Conservation (phyloP, 1,140 invertebrate genomes). For the Coptotermes formosanus region DNA sequence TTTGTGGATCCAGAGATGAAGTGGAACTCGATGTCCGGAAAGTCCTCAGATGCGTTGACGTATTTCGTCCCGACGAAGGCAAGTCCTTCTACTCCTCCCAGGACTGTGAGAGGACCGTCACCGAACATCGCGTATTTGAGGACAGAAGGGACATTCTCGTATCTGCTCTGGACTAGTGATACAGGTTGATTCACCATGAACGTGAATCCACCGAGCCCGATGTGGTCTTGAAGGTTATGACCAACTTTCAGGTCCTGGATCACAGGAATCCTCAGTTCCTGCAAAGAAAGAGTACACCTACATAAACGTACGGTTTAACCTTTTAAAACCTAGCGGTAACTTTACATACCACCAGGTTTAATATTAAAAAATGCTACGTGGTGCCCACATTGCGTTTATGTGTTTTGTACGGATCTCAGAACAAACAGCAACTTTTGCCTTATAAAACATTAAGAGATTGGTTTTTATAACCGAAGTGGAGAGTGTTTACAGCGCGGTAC, state of each 20-base stretch:
- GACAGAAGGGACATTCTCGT: constrained; percentile 72
- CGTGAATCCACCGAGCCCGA: constrained; percentile 78
- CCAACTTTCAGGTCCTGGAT: constrained; percentile 72
- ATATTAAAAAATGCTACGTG: too few species aligned
- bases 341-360: too few species aligned
- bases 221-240: constrained; percentile 86
- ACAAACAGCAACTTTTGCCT: too few species aligned
- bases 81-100: constrained; percentile 87
- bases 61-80: constrained; percentile 90
- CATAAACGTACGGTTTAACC: too few species aligned
- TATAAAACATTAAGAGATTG: too few species aligned
- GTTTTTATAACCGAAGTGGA: too few species aligned
- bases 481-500: too few species aligned
- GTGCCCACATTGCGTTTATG: too few species aligned
- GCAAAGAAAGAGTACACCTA: not conserved
- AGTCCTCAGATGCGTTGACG: constrained; percentile 78
- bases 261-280: constrained; percentile 57
- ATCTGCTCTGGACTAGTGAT: constrained; percentile 73
- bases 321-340: too few species aligned
- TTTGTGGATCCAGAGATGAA: constrained; percentile 88
- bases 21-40: constrained; percentile 89
- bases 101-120: constrained; percentile 79
- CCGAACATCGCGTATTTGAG: constrained; percentile 64
- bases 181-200: constrained; percentile 76
- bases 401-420: too few species aligned